Percentiles rank a stretch among this genome's conserved stretches.
phyloP scores from a whole-genome alignment of 2,113 vertebrate species.

The Promerops cafer region DNA sequence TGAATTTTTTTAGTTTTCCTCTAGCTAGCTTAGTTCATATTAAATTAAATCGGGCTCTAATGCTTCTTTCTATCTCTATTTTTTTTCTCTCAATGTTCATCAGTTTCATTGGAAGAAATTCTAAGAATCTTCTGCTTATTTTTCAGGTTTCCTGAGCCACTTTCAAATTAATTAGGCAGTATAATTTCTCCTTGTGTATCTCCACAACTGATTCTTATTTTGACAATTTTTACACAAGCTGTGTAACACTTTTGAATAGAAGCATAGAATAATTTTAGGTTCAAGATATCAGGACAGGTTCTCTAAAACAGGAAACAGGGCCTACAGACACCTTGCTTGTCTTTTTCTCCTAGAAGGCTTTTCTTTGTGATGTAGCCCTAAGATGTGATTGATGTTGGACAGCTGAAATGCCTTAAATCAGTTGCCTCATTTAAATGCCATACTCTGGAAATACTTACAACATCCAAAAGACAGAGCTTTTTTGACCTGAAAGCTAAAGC shows the following conservation, averaged over 20 bases:
- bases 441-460: not conserved
- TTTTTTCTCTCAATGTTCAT: not conserved
- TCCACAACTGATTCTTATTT: not conserved
- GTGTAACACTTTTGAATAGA: not conserved
- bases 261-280: not conserved
- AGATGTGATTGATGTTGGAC: not conserved
- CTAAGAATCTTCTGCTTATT: not conserved
- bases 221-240: not conserved
- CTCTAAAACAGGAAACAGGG: not conserved
- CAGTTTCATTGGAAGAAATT: not conserved
- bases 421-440: not conserved
- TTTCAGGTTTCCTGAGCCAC: not conserved
- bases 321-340: not conserved
- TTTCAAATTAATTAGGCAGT: not conserved
- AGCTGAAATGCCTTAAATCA: constrained; percentile 1
- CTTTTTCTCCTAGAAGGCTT: not conserved
- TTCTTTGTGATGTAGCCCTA: not conserved
- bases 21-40: not conserved
- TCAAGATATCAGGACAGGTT: not conserved
- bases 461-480: not conserved
- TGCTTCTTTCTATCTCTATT: not conserved
- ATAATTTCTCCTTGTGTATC: not conserved
- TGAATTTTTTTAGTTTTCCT: not conserved
- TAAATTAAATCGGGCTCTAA: not conserved
- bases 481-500: not conserved